Base-by-base conservation (phyloP, 2,113 vertebrate genomes). In the Vombatus ursinus region DNA sequence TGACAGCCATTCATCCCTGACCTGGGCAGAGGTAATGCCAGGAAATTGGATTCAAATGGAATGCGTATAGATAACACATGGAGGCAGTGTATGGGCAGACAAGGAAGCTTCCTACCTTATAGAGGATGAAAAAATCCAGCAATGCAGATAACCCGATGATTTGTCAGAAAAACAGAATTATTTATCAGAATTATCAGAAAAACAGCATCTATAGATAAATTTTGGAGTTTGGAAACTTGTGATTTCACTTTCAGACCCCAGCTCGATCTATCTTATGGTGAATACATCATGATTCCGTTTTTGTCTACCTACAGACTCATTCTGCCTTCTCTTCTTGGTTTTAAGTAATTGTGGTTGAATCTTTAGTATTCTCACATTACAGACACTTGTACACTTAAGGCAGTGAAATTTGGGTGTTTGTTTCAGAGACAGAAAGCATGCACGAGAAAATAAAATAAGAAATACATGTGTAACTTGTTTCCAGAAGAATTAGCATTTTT, bases 1-100 rank as follows among this genome's bases (percentile, higher is more conserved):
- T 98, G 98, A 98, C 98, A 98, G 98, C 98, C 97, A 96, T 98
- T 98, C 98, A 98, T 98, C 97, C 98, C 98, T 98, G 98, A 98
- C 98, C 98, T 98, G 98, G 96, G 98, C 96, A 98, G 98, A 98
- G 98, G 98, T 98, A 97, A 98, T 94, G 98, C 96, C 90, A 96
- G 98, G 98, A 97, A 95, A 98, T 96, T 98, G 98, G 98, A 98
- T 97, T 98, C 97, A n/a, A 92, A 47, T 52, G 98, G 98, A 97
- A 95, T 57, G 68, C 0, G 93, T 96, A 96, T 96, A 98, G 98
- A 98, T 97, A 95, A 90, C 94, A 53, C 95, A 24, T 57, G 91
- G 93, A 96, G 96, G 94, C 52, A 8, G 95, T 31, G 31, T 52
- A 94, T n/a, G 68, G 25, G 68, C 52, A 9, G 89, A 93, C 94